These are phyloP conservation scores for Euphonia xanthogaster DNA, from an alignment of 2,797 vertebrate species.

Conservation along the genomic window DNA sequence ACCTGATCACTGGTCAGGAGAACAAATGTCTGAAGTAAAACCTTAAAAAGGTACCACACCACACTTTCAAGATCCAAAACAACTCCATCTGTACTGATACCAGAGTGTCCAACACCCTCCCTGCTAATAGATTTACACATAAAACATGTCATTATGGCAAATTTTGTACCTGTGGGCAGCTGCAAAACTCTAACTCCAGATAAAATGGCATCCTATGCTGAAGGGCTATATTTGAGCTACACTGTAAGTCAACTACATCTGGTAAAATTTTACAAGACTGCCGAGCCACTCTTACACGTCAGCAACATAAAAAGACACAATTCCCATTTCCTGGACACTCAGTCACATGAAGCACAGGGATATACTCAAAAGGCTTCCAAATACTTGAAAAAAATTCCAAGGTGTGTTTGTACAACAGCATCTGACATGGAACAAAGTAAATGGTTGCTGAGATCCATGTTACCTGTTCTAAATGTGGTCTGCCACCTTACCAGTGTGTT, in stretches of 20 bases:
- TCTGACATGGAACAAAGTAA: background rate
- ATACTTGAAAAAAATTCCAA: background rate
- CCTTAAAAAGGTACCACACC: background rate
- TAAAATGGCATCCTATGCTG: background rate
- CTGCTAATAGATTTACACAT: background rate
- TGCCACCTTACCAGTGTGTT: background rate
- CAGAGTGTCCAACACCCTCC: background rate
- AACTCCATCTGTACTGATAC: background rate
- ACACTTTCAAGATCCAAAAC: background rate
- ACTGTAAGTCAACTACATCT: background rate
- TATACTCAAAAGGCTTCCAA: background rate
- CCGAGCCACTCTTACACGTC: background rate
- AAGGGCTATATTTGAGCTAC: background rate
- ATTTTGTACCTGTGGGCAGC: background rate
- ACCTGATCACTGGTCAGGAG: background rate
- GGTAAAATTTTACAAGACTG: background rate
- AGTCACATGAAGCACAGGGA: background rate
- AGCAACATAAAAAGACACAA: background rate
- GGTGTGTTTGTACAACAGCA: background rate
- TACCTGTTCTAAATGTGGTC: background rate
- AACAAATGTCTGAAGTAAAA: background rate
- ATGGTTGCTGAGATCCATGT: fast-evolving
- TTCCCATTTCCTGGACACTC: background rate
- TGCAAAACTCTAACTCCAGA: background rate
- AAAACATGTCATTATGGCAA: background rate